phyloP scores from a whole-genome alignment of 2,113 vertebrate genomes.

The Otus sunia region DNA sequence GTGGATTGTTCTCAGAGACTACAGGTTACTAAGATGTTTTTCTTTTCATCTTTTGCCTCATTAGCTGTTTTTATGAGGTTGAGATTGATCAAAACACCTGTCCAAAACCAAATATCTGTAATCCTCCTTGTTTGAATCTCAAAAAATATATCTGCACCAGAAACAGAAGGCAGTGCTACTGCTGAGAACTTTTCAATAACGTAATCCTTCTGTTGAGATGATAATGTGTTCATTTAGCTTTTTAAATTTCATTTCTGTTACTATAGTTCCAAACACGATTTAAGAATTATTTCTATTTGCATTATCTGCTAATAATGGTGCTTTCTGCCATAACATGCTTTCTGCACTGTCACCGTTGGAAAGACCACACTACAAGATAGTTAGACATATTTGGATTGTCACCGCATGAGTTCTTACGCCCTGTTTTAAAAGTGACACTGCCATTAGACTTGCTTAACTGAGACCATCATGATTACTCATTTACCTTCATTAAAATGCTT shows the following conservation, averaged over 20 bases:
- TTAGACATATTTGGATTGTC: not conserved
- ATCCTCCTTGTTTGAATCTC: not conserved
- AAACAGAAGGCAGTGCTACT: not conserved
- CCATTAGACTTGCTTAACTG: conserved; percentile 36
- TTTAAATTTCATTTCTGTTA: not conserved
- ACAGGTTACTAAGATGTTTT: conserved; percentile 27
- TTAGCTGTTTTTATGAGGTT: conserved; percentile 44
- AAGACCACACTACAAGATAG: not conserved
- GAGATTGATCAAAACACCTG: conserved; percentile 50
- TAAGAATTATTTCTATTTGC: not conserved
- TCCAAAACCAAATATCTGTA: conserved; percentile 28
- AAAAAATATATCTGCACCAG: not conserved
- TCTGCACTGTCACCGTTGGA: not conserved
- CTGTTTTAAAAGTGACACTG: conserved; percentile 1
- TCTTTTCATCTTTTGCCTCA: conserved; percentile 50
- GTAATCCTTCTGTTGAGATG: not conserved
- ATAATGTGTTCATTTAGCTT: not conserved
- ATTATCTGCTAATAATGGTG: not conserved
- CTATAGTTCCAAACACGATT: not conserved
- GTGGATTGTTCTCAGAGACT: conserved; percentile 20
- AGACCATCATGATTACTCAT: conserved; percentile 34
- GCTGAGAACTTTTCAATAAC: not conserved
- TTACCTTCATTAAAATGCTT: conserved; percentile 50
- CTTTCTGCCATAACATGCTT: not conserved
- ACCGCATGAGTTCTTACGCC: not conserved